Evolutionary conservation across 2,888 invertebrate genomes (phyloP), one percentile per base, ranked within the genome.

Genomic region (Troides aeacus): DNA sequence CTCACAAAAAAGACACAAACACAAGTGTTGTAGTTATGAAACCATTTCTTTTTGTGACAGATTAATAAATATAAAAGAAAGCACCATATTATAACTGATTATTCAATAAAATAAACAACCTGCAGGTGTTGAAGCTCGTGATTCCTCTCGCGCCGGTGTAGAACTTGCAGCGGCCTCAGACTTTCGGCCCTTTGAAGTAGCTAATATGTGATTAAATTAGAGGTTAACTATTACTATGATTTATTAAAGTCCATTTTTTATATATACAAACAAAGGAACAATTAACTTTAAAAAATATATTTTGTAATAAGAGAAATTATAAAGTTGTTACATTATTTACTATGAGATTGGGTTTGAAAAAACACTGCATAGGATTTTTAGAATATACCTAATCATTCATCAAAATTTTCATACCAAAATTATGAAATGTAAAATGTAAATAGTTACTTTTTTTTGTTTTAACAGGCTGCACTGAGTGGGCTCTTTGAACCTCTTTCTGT

Each of bases 401-500:
- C 17, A 50, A 18, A 50, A 50, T 50, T 15, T 17, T 50, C 18
- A 18, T 50, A 15, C 2, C 10, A 15, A 50, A 50, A 50, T 50
- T 39, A 17, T 17, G 17, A 50, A 50, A 50, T 17, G 15, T 15
- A 17, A 50, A 57, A 21, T 21, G 21, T 21, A 21, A 21, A 60
- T 59, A 50, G 3, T 78, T 85, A 93, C 94, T 93, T 86, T 95
- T 96, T 80, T 95, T 95, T 64, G 94, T 93, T 79, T 94, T 95
- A 0, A 93, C 90, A 10, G 96, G 95, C 79, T 96, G 95, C 62
- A 95, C 95, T 17, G 95, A 95, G 81, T 97, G 97, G 5, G 97
- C 96, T 81, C 95, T 95, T 80, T 96, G 95, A 10, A 98, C 95
- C 84, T 98, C 97, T 81, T 96, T 97, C 84, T 98, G 98, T 72